phyloP scores from a whole-genome alignment of 2,797 vertebrate genomes.

The Premnoplex brunnescens region DNA sequence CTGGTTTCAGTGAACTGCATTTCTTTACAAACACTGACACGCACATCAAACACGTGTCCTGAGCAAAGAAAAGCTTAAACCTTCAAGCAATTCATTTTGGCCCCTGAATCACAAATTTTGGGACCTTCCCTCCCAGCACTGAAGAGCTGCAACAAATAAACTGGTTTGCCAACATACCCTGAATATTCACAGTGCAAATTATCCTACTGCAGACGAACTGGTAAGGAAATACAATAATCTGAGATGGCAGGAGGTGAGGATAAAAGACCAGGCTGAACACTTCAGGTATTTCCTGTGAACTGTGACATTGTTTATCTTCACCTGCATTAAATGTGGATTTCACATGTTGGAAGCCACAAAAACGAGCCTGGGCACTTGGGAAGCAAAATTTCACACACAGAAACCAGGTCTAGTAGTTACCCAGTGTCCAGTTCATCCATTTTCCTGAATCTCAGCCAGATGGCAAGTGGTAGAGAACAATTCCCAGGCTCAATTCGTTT shows the following conservation, averaged over 20 bases:
- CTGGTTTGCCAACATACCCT: background rate
- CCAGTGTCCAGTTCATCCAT: background rate
- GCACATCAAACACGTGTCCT: background rate
- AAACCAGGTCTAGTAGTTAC: background rate
- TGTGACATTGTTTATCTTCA: background rate
- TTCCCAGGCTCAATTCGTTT: background rate
- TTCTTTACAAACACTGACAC: background rate
- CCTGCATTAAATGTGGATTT: background rate
- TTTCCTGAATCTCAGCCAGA: background rate
- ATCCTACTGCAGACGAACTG: background rate
- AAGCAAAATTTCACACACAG: background rate
- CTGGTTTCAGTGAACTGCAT: fast-evolving
- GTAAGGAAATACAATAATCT: background rate
- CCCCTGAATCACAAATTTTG: background rate
- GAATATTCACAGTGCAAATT: background rate
- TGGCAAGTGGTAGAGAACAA: background rate
- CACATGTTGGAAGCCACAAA: background rate
- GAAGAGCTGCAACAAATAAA: background rate
- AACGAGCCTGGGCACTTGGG: background rate
- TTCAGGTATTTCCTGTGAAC: background rate
- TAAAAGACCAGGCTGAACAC: background rate
- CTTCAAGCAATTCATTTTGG: background rate
- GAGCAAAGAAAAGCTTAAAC: background rate
- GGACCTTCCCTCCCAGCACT: background rate
- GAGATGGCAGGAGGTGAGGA: background rate